These are phyloP conservation scores for Lepus townsendii DNA, from an alignment of 2,797 vertebrate species.

Conservation along the genomic window DNA sequence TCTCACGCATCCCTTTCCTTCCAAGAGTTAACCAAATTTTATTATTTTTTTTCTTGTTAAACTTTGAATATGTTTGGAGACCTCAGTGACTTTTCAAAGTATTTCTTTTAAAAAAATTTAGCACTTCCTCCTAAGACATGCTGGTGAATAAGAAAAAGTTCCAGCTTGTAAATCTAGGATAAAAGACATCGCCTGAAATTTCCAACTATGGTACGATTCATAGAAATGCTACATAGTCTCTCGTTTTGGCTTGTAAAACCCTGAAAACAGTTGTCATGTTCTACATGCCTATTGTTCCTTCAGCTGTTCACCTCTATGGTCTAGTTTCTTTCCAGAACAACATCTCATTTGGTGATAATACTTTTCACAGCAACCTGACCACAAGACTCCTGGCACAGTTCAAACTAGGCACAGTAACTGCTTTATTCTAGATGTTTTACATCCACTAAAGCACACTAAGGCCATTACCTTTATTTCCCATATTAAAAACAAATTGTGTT, in stretches of 20 bases:
- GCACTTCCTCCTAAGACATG: slow-evolving; percentile 49
- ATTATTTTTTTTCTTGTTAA: neutral
- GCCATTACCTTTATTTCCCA: slow-evolving; percentile 27
- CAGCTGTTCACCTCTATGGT: slow-evolving; percentile 26
- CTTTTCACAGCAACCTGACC: slow-evolving; percentile 37
- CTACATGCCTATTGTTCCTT: slow-evolving; percentile 18
- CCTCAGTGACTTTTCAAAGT: slow-evolving; percentile 36
- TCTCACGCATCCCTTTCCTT: neutral
- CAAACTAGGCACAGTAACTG: neutral
- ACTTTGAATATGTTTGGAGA: slow-evolving; percentile 46
- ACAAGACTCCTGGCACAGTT: slow-evolving; percentile 28
- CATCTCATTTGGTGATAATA: neutral
- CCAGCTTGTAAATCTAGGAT: slow-evolving; percentile 48
- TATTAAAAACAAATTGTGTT: neutral
- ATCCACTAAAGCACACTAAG: neutral
- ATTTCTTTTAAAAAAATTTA: slow-evolving; percentile 50
- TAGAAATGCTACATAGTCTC: neutral
- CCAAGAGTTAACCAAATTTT: slow-evolving; percentile 30
- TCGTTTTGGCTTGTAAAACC: slow-evolving; percentile 30
- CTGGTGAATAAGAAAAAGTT: slow-evolving; percentile 50
- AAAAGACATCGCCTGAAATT: slow-evolving; percentile 38
- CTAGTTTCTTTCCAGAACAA: slow-evolving; percentile 66
- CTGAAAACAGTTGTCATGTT: slow-evolving; percentile 51
- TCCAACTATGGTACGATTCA: slow-evolving; percentile 20
- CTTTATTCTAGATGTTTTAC: slow-evolving; percentile 25